Percentiles rank a stretch among this genome's conserved stretches.
These are phyloP conservation scores for zebrafish (Danio rerio) DNA, from an alignment of 2,113 vertebrate genomes.

Conservation along the genomic window GRCz12tu NC_133178.1:61870501-61871000, in stretches of 20 bases:
- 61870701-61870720: background rate
- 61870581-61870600: background rate
- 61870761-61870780: background rate
- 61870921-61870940: no score
- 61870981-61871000: no score
- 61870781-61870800: no score
- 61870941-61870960: no score
- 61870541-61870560: conserved; percentile 3
- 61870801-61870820: no score
- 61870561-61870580: background rate
- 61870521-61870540: background rate
- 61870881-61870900: no score
- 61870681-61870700: background rate
- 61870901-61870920: no score
- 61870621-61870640: background rate
- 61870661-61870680: background rate
- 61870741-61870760: background rate
- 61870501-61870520: conserved; percentile 18
- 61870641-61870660: background rate
- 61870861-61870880: no score
- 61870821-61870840: no score
- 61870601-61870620: background rate
- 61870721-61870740: background rate
- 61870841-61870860: no score
- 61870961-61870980: no score